These are phyloP conservation scores for Battus philenor DNA, from an alignment of 1,140 invertebrate species.

Conservation along the genomic window DNA sequence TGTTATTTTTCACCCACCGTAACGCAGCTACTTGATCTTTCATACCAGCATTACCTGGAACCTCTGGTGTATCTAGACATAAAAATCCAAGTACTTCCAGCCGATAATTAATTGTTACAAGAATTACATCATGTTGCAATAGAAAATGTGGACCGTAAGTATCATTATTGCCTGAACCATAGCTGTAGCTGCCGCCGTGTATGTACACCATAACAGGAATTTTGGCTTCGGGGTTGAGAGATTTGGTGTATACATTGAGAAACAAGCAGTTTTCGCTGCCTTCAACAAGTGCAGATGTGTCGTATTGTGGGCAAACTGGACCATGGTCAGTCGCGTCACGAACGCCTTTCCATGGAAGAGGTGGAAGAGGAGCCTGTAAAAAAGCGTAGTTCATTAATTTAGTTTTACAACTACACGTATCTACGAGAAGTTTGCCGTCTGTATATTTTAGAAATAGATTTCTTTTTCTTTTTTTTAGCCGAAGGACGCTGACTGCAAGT, in stretches of 20 bases:
- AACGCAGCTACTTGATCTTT: slow-evolving; percentile 78
- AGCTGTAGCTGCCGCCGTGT: slow-evolving; percentile 78
- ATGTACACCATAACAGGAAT: slow-evolving; percentile 76
- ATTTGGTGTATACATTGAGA: slow-evolving; percentile 28
- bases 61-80: slow-evolving; percentile 71
- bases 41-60: slow-evolving; percentile 79
- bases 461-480: too few species aligned
- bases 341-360: slow-evolving; percentile 29
- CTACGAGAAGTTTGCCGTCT: too few species aligned
- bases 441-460: too few species aligned
- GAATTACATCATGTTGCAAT: slow-evolving; percentile 78
- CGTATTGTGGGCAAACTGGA: slow-evolving; percentile 30
- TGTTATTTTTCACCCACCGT: slow-evolving; percentile 56
- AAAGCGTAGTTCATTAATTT: too few species aligned
- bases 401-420: too few species aligned
- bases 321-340: slow-evolving; percentile 34
- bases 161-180: slow-evolving; percentile 70
- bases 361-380: slow-evolving; percentile 36
- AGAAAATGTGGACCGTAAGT: slow-evolving; percentile 78
- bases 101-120: slow-evolving; percentile 82
- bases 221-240: slow-evolving; percentile 22
- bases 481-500: too few species aligned
- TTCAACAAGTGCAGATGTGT: slow-evolving; percentile 16
- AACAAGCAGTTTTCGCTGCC: slow-evolving; percentile 18
- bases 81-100: slow-evolving; percentile 80